Evolutionary conservation across 1,140 invertebrate genomes (phyloP), one percentile per base, ranked within the genome.

Genomic region (Gryllus bimaculatus): DNA sequence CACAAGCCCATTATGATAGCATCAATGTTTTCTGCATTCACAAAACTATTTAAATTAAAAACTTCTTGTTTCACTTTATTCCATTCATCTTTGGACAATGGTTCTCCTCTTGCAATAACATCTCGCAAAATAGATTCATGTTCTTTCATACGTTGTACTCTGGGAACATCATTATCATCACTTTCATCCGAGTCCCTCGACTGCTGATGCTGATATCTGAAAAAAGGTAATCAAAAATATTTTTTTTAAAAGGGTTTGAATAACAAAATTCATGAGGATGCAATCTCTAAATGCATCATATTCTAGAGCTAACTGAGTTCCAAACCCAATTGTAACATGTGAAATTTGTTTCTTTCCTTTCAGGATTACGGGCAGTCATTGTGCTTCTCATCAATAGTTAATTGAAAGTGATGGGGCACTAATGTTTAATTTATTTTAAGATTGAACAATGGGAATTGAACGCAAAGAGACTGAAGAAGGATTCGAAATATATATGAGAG

Each of bases 1-100:
- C 90, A 90, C 47, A 86, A 39, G 66, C 87, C 85, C 73, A 92
- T 81, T 20, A 92, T 87, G 8, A 88, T 80, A 73, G 87, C 86
- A 86, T 92, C 90, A 74, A 92, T 84, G 83, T 87, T 90, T 12
- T 83, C 83, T 26, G 84, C 78, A 54, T 84, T 89, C 8, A 89
- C 84, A 78, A 82, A 80, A 79, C 81, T 84, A 48, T 83, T 81
- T 39, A 76, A 66, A 54, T 78, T 75, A 13, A 82, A 75, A 78
- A 83, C 79, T 75, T 82, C 75, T 13, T 81, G 39, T 76, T 82
- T 80, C 21, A 85, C 75, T 47, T 79, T 73, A 78, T 81, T 48
- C 84, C 85, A 86, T 48, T 84, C 81, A 15, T 78, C 12, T 8
- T 76, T 48, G n/a, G 80, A 79, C 8, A 79, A 73, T 47, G 26